Conservation (phyloP, 2,888 invertebrate genomes). For the Crepidodera aurea region DNA sequence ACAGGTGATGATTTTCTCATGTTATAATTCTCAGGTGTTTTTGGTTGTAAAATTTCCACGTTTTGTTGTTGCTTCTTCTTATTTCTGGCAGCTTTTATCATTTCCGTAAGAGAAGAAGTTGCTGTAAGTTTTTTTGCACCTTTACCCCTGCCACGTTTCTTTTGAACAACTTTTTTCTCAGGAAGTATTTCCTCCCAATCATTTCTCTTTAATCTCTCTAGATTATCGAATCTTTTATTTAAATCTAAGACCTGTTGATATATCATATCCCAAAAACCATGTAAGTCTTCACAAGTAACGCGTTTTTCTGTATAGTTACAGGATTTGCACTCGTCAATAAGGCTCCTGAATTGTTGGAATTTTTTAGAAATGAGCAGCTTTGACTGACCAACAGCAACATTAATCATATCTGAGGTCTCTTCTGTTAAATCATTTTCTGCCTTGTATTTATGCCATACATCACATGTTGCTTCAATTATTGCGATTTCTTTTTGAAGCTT, state of each 20-base stretch:
- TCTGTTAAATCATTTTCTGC: slow-evolving; percentile 60
- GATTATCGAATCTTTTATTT: slow-evolving; percentile 67
- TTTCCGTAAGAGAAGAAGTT: slow-evolving; percentile 47
- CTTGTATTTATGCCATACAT: slow-evolving; percentile 65
- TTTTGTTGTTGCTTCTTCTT: slow-evolving; percentile 35
- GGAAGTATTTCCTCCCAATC: slow-evolving; percentile 65
- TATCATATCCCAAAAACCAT: slow-evolving; percentile 90
- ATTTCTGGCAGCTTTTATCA: slow-evolving; percentile 50
- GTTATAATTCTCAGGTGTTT: slow-evolving; percentile 6
- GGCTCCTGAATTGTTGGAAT: slow-evolving; percentile 68
- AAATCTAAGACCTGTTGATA: slow-evolving; percentile 78
- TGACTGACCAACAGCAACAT: slow-evolving; percentile 80
- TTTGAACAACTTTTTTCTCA: slow-evolving; percentile 35
- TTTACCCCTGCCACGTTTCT: slow-evolving; percentile 34
- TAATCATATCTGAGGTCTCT: slow-evolving; percentile 67
- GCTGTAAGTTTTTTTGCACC: slow-evolving; percentile 37
- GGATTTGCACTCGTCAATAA: slow-evolving; percentile 58
- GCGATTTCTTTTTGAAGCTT: slow-evolving; percentile 64
- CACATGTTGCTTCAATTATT: slow-evolving; percentile 65
- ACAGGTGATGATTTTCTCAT: background rate
- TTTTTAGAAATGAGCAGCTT: slow-evolving; percentile 79
- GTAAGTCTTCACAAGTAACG: slow-evolving; percentile 75
- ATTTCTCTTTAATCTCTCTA: slow-evolving; percentile 61
- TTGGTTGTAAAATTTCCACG: background rate
- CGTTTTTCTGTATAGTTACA: slow-evolving; percentile 62